Percentiles rank a stretch among this genome's conserved stretches.
These are phyloP conservation scores for Lycophotia porphyrea DNA, from an alignment of 2,888 invertebrate species.

Conservation along the genomic window DNA sequence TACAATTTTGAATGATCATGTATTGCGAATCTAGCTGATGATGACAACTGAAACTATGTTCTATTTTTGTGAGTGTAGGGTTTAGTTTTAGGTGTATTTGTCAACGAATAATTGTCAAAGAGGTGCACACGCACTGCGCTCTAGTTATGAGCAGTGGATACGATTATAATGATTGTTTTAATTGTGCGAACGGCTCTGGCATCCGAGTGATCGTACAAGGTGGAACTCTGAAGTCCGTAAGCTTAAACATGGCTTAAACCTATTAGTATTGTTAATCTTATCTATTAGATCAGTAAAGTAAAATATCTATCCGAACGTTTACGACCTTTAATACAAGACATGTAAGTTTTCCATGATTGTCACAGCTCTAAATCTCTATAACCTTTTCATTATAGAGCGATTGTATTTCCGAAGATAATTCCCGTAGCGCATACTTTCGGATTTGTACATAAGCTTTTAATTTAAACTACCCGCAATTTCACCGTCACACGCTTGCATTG, in stretches of 20 bases:
- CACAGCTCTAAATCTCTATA: neutral
- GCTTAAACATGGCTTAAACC: conserved; percentile 8
- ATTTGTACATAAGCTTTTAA: neutral
- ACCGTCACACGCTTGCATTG: neutral
- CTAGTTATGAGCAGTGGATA: conserved; percentile 41
- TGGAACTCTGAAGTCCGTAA: conserved; percentile 22
- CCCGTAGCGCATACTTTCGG: neutral
- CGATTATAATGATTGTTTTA: conserved; percentile 59
- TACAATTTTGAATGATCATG: neutral
- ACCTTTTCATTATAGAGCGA: neutral
- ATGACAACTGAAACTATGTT: conserved; percentile 16
- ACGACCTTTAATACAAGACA: neutral
- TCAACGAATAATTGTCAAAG: conserved; percentile 52
- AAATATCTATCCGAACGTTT: neutral
- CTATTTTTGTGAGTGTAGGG: conserved; percentile 18
- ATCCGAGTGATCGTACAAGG: conserved; percentile 15
- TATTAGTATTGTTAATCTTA: conserved; percentile 12
- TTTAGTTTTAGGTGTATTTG: conserved; percentile 28
- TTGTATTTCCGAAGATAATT: neutral
- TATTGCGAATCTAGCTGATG: neutral
- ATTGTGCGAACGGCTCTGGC: conserved; percentile 56
- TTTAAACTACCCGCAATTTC: neutral
- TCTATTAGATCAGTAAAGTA: neutral
- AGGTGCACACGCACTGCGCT: conserved; percentile 53
- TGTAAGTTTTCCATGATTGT: neutral